Percentiles rank a stretch among this genome's conserved stretches.
Conservation (phyloP, 1,140 invertebrate genomes). For the Ips typographus region DNA sequence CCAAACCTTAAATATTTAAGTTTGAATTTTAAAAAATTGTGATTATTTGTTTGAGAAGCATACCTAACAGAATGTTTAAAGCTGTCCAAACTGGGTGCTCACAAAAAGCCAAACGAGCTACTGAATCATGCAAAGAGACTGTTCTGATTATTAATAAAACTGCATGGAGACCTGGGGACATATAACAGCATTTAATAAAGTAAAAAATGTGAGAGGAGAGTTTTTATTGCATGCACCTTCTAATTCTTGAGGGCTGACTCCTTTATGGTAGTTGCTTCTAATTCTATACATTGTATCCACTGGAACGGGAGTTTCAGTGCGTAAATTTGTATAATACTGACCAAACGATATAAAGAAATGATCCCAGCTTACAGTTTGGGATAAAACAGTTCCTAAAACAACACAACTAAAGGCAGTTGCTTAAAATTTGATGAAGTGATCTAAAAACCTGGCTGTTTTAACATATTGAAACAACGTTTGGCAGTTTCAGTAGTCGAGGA, state of each 20-base stretch:
- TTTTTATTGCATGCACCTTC: slow-evolving; percentile 55
- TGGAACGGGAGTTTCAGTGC: slow-evolving; percentile 65
- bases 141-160: slow-evolving; percentile 76
- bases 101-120: slow-evolving; percentile 75
- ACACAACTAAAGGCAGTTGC: neutral
- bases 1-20: slow-evolving; percentile 59
- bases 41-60: neutral
- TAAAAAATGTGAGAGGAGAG: too few relatives aligned
- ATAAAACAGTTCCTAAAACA: slow-evolving; percentile 55
- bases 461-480: slow-evolving; percentile 80
- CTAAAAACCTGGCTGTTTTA: slow-evolving; percentile 67
- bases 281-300: slow-evolving; percentile 67
- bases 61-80: slow-evolving; percentile 68
- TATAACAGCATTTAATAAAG: too few relatives aligned
- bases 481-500: slow-evolving; percentile 72
- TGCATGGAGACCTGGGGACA: slow-evolving; percentile 62
- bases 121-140: slow-evolving; percentile 76
- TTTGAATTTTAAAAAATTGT: neutral
- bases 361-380: slow-evolving; percentile 75
- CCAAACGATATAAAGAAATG: slow-evolving; percentile 86
- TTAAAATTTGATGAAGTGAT: neutral
- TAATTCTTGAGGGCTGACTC: slow-evolving; percentile 82
- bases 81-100: slow-evolving; percentile 86
- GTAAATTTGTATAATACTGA: slow-evolving; percentile 69
- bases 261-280: slow-evolving; percentile 59